Evolutionary conservation across 2,113 vertebrate genomes (phyloP).

Genomic region (Daboia siamensis): DNA sequence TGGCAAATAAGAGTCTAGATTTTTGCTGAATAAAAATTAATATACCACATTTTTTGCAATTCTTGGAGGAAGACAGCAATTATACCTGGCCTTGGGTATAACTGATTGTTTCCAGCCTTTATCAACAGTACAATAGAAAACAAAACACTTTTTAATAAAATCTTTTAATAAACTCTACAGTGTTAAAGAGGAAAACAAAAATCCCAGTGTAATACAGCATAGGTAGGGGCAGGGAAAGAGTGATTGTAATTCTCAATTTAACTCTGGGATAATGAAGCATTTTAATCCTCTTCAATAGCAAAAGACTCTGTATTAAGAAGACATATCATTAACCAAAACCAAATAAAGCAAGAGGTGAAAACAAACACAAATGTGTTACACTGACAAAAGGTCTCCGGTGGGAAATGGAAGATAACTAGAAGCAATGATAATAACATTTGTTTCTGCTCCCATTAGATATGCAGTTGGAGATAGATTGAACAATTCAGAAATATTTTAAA

Average conservation of each 20-base stretch:
- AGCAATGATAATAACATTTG: conserved; percentile 62
- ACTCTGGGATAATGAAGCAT: conserved; percentile 2
- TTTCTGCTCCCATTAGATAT: conserved; percentile 59
- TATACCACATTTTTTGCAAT: not conserved
- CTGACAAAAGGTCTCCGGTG: conserved; percentile 62
- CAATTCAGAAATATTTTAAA: conserved; percentile 63
- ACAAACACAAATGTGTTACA: conserved; percentile 63
- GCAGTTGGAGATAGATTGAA: conserved; percentile 56
- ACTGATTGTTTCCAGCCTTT: conserved; percentile 1
- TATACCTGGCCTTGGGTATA: not conserved
- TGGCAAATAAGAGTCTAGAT: not conserved
- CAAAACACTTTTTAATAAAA: not conserved
- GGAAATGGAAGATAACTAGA: conserved; percentile 60
- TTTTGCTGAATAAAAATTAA: conserved; percentile 5
- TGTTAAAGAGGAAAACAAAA: not conserved
- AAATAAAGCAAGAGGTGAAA: conserved; percentile 62
- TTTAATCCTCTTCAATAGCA: conserved; percentile 10
- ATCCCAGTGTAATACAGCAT: not conserved
- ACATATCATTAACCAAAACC: conserved; percentile 54
- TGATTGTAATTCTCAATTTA: not conserved
- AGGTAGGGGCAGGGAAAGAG: not conserved
- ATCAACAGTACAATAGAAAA: not conserved
- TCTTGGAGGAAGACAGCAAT: not conserved
- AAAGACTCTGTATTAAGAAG: conserved; percentile 42
- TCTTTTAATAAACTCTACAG: not conserved